phyloP scores from a whole-genome alignment of 2,113 vertebrate genomes.

The Ibidorhyncha struthersii region DNA sequence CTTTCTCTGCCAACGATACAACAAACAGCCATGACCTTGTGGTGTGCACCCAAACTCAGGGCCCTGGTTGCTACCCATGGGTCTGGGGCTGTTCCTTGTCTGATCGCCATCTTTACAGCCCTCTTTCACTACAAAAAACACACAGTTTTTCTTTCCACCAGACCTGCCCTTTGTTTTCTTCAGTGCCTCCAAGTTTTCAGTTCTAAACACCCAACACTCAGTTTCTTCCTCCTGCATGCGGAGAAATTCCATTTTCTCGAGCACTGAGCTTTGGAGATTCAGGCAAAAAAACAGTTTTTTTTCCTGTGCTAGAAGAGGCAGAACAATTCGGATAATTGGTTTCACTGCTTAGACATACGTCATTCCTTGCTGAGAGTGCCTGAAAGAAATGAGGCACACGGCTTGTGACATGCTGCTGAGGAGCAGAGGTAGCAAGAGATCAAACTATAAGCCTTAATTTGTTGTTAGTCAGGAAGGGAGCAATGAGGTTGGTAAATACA shows the following conservation, averaged over 20 bases:
- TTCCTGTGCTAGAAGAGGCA: neutral
- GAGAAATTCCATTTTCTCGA: neutral
- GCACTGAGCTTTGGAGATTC: neutral
- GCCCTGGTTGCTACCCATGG: neutral
- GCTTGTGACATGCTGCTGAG: neutral
- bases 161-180: neutral
- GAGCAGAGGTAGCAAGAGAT: neutral
- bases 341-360: neutral
- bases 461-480: neutral
- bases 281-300: neutral
- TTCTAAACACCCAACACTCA: neutral
- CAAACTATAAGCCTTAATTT: neutral
- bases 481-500: neutral
- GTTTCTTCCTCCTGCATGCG: neutral
- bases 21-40: fast-evolving
- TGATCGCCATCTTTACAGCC: neutral
- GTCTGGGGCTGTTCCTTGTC: neutral
- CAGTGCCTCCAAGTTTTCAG: neutral
- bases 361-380: neutral
- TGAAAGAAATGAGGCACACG: neutral
- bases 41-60: neutral
- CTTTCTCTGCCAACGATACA: neutral
- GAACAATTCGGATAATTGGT: neutral
- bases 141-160: neutral
- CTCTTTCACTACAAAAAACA: neutral